phyloP scores from a whole-genome alignment of 2,113 vertebrate species.

The Felis catus region F.catus_Fca126_mat1.0 CM031421.1:71013501-71014000 shows the following conservation, averaged over 20 bases:
- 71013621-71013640: neutral
- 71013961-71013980: neutral
- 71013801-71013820: neutral
- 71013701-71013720: neutral
- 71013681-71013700: neutral
- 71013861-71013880: neutral
- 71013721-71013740: neutral
- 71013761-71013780: neutral
- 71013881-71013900: neutral
- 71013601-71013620: neutral
- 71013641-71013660: neutral
- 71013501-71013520: neutral
- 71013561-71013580: neutral
- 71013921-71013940: neutral
- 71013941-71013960: neutral
- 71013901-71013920: neutral
- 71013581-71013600: neutral
- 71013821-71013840: neutral
- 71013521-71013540: neutral
- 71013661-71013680: neutral
- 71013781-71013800: neutral
- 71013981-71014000: neutral
- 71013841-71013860: neutral
- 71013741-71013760: neutral
- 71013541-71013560: neutral